Base-by-base conservation (phyloP, 2,113 vertebrate species). In the Oryzias woworae region DNA sequence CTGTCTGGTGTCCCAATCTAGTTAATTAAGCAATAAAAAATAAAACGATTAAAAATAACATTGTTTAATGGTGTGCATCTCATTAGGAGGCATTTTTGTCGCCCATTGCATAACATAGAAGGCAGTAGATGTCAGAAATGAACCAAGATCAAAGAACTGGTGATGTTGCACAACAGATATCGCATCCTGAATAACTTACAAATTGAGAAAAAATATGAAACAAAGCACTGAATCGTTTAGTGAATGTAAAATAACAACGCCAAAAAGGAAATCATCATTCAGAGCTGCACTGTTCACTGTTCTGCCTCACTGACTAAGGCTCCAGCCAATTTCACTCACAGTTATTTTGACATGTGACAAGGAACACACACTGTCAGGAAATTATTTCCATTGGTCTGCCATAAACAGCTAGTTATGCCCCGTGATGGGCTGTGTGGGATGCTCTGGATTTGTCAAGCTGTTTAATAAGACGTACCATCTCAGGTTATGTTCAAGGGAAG, bases 261-360 rank as follows among this genome's bases (percentile, higher is more conserved):
- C 58, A 8, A 52, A 47, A 45, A 31, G 42, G 66, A 59, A 58
- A 73, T 73, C 62, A 53, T 66, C 48, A 77, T 78, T 85, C 60
- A 66, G 41, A 77, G 57, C 59, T 45, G 58, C 18, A 62, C 61
- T 57, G 66, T 55, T 66, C 58, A 50, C 55, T 36, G 73, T 74
- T 86, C 81, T 67, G 84, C 75, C 68, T 87, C 84, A 80, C 58
- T 87, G 78, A 67, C 65, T 79, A 20, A 41, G 52, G 78, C 74
- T 85, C 61, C 78, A 83, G 81, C 61, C 79, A 84, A 86, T 84
- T 85, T 85, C 79, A 69, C 82, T 71, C 78, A 79, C 77, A 69
- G 75, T 83, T 85, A 82, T 83, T 82, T 82, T 86, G 86, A 89
- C 86, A 87, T 86, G 66, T 85, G 84, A 83, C 81, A 80, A 73